These are phyloP conservation scores for Zhuqinia jingwanae DNA, from an alignment of 2,888 invertebrate species.

Conservation along the genomic window DNA sequence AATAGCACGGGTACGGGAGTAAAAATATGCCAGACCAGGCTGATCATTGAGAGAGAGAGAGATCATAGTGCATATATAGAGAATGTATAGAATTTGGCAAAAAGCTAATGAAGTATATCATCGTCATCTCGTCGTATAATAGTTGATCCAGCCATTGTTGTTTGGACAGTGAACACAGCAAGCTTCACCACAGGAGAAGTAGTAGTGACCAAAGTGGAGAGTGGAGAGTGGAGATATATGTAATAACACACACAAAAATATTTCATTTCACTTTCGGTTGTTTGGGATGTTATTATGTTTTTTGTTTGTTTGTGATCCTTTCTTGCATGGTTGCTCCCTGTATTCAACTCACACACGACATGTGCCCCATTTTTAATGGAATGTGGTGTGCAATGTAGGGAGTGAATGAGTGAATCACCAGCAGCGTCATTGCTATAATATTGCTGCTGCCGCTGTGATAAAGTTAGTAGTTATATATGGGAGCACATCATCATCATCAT, in stretches of 20 bases:
- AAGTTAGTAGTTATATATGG: too few relatives aligned
- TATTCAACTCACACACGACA: too few relatives aligned
- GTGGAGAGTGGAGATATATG: not conserved
- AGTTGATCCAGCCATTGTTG: slow-evolving; percentile 59
- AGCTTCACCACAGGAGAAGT: slow-evolving; percentile 3
- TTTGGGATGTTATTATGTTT: too few relatives aligned
- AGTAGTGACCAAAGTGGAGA: not conserved
- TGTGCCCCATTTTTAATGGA: not conserved
- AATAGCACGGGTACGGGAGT: slow-evolving; percentile 31
- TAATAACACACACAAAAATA: slow-evolving; percentile 11
- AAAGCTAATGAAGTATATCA: slow-evolving; percentile 55
- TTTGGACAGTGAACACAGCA: slow-evolving; percentile 27
- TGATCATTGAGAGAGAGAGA: not conserved
- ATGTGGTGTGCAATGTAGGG: not conserved
- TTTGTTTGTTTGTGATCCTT: too few relatives aligned
- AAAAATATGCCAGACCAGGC: not conserved
- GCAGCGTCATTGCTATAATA: not conserved
- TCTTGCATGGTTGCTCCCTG: too few relatives aligned
- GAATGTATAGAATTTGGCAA: slow-evolving; percentile 16
- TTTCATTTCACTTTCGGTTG: slow-evolving; percentile 18
- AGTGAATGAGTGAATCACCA: not conserved
- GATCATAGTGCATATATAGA: not conserved
- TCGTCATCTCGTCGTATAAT: slow-evolving; percentile 32
- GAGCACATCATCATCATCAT: too few relatives aligned
- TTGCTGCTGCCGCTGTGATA: not conserved